Evolutionary conservation across 2,888 invertebrate species (phyloP), one percentile per base, ranked within the genome.

Genomic region (Ypsolopha scabrella): DNA sequence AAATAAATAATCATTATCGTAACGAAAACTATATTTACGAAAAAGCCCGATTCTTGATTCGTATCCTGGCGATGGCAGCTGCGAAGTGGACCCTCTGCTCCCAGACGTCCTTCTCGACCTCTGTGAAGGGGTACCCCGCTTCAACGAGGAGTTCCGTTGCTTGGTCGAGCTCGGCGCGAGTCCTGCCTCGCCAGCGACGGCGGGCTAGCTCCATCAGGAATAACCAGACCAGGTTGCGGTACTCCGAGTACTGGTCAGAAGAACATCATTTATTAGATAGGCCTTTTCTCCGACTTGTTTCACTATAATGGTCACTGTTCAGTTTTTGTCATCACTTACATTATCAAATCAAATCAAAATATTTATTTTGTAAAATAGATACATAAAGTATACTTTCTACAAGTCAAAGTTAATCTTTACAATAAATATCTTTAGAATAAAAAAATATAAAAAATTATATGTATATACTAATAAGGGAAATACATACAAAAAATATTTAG

Each of bases 21-120:
- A 35, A 35, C 0, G n/a, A 8, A 24, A 44, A 46, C 34, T n/a
- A 46, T 35, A 6, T 46, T 34, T 64, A 90, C 87, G 70, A 72
- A 36, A 92, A 87, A 0, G 94, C 94, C 47, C 90, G 91, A 60
- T 91, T 90, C 61, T 91, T 90, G 34, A 95, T 94, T 10, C 94
- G 85, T 57, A 94, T 87, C 55, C 94, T 87, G 0, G 94, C 91
- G 43, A 95, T 88, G 0, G 94, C 91, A 0, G 95, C 95, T 0
- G 94, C 93, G 38, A 95, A 77, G 57, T 90, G 90, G 0, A 92
- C 89, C 51, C 91, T 87, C 59, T 89, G 88, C 7, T 83, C 70
- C 90, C 93, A 91, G 9, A 94, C 75, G 1, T 88, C 85, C 7
- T 79, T 75, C 59, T 94, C 92, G 0, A 92, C 88, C 0, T 88